Conservation (phyloP, 2,113 vertebrate genomes). For the Charadrius vociferus region DNA sequence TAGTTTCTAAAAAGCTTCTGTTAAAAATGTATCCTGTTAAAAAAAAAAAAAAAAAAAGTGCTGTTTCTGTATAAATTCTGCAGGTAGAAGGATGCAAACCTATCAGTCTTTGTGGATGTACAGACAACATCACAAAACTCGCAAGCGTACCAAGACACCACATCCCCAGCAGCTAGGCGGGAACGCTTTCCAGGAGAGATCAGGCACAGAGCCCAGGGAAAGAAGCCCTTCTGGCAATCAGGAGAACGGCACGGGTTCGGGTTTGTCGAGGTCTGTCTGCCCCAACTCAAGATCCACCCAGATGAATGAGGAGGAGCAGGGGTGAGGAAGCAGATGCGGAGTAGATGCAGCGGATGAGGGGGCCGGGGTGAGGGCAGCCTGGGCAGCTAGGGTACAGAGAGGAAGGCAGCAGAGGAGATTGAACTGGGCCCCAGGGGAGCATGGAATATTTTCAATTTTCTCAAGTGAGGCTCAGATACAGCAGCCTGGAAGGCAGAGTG, state of each 20-base stretch:
- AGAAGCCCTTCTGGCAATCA: not conserved
- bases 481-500: conserved; percentile 28
- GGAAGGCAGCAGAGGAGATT: not conserved
- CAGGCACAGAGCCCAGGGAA: not conserved
- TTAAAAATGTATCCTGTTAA: not conserved
- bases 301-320: not conserved
- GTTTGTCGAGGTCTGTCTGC: rapidly evolving
- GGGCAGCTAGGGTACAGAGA: not conserved
- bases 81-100: not conserved
- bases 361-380: not conserved
- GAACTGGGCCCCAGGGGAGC: not conserved
- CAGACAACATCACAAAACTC: not conserved
- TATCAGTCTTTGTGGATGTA: not conserved
- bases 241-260: not conserved
- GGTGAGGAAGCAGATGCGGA: not conserved
- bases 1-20: not conserved
- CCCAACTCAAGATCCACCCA: not conserved
- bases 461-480: not conserved
- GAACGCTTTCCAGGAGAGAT: not conserved
- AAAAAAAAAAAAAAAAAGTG: not conserved
- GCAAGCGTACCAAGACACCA: not conserved
- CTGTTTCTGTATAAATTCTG: not conserved
- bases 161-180: not conserved
- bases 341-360: not conserved
- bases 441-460: not conserved